These are phyloP conservation scores for Sesia apiformis DNA, from an alignment of 2,888 invertebrate genomes.

Conservation along the genomic window DNA sequence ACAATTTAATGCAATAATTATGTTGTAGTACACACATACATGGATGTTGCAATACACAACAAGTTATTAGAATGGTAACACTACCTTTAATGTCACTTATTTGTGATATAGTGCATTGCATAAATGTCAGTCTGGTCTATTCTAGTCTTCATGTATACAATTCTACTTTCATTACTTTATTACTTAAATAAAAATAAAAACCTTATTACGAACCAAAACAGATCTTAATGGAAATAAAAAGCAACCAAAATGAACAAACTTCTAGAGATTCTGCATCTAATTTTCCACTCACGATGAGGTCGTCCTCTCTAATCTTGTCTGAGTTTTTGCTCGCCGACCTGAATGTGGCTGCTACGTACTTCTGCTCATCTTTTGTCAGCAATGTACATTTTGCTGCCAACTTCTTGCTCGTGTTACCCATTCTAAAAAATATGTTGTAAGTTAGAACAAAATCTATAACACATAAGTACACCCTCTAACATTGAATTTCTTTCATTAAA, in stretches of 20 bases:
- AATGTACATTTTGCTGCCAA: slow-evolving; percentile 78
- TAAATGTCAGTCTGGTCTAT: too few relatives aligned
- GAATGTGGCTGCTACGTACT: slow-evolving; percentile 77
- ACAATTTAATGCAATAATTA: too few relatives aligned
- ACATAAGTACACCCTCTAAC: too few relatives aligned
- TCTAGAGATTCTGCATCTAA: slow-evolving; percentile 63
- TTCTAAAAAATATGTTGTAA: slow-evolving; percentile 27
- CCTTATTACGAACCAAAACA: neutral
- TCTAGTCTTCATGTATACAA: too few relatives aligned
- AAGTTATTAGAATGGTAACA: too few relatives aligned
- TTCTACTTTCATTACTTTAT: neutral
- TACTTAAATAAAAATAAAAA: neutral
- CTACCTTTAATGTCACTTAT: too few relatives aligned
- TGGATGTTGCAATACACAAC: too few relatives aligned
- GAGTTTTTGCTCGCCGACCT: slow-evolving; percentile 78
- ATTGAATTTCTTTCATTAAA: too few relatives aligned
- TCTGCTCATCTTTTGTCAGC: slow-evolving; percentile 77
- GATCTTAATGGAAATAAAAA: neutral
- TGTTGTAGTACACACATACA: too few relatives aligned
- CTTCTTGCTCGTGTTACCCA: slow-evolving; percentile 79
- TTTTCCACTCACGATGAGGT: slow-evolving; percentile 77
- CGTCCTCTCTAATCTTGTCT: slow-evolving; percentile 77
- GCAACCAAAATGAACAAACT: slow-evolving; percentile 61
- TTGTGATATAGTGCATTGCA: too few relatives aligned
- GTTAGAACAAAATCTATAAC: too few relatives aligned